Evolutionary conservation across 2,888 invertebrate species (phyloP), one percentile per base, ranked within the genome.

Genomic region (Nysson spinosus): DNA sequence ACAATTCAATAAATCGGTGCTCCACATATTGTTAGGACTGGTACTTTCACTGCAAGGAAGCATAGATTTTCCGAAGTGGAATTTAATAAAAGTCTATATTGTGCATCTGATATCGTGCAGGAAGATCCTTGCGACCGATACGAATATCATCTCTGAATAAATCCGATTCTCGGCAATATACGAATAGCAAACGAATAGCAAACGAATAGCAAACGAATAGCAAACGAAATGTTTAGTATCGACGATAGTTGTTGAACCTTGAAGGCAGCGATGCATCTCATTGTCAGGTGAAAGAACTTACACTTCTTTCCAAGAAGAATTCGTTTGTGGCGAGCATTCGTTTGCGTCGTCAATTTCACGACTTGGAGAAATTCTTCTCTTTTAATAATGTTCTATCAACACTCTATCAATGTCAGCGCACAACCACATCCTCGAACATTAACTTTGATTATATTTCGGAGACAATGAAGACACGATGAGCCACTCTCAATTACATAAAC

Each of bases 161-260:
- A 65, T 65, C 47, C 51, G 47, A 65, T 62, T 61, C 65, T 28
- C 55, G 35, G 37, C 22, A 24, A 46, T 30, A 46, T 51, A 19
- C 30, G 30, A 40, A 42, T 42, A n/a, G 35, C 35, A 20, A n/a
- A 34, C 20, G 46, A 47, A 34, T 26, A 26, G 52, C 24, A 32
- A n/a, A 34, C 20, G 46, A 47, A 34, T 26, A 26, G 52, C 24
- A 32, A n/a, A 34, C 20, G 46, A 47, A 34, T 26, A 26, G 52
- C 24, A 32, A n/a, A 34, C 20, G 46, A 28, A 19, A 56, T 50
- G 32, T 1, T 12, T 37, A n/a, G n/a, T n/a, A n/a, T 14, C 55
- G 20, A 19, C 49, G 42, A n/a, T n/a, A n/a, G n/a, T n/a, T n/a
- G n/a, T n/a, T n/a, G n/a, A n/a, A n/a, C 34, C 60, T 60, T 60